A percentile compares a stretch with the other conserved stretches of the same genome.
phyloP scores from a whole-genome alignment of 2,797 vertebrate species.

The Australoheros facetus region DNA sequence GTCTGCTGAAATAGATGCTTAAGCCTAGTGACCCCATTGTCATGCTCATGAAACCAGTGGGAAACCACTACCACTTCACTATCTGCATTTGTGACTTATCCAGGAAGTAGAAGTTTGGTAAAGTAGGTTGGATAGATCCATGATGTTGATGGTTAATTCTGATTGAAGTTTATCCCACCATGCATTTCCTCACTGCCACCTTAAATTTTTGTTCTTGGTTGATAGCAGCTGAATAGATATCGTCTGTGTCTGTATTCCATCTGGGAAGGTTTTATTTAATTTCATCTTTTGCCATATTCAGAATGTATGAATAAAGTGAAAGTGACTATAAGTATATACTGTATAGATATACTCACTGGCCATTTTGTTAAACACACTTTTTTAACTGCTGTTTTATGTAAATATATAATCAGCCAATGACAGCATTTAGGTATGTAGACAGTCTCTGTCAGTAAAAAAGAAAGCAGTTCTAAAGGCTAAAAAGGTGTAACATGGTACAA shows the following conservation, averaged over 20 bases:
- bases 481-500: background rate
- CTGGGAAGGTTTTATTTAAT: background rate
- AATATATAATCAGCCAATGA: too few relatives aligned
- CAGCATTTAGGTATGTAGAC: background rate
- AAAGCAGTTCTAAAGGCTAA: background rate
- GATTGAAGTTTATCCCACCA: background rate
- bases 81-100: background rate
- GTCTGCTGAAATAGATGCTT: background rate
- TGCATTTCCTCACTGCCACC: background rate
- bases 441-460: background rate
- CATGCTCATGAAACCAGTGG: background rate
- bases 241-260: too few relatives aligned
- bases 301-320: background rate
- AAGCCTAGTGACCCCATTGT: fast-evolving
- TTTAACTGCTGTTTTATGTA: too few relatives aligned
- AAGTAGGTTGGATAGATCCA: background rate
- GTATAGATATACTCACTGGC: too few relatives aligned
- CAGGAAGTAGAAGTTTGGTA: background rate
- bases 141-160: background rate
- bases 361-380: too few relatives aligned
- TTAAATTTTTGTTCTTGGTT: background rate
- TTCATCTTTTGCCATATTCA: background rate
- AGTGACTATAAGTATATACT: too few relatives aligned
- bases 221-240: background rate
- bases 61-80: background rate